Evolutionary conservation across 2,113 vertebrate genomes (phyloP).

Genomic region (Cercopithecus mona): DNA sequence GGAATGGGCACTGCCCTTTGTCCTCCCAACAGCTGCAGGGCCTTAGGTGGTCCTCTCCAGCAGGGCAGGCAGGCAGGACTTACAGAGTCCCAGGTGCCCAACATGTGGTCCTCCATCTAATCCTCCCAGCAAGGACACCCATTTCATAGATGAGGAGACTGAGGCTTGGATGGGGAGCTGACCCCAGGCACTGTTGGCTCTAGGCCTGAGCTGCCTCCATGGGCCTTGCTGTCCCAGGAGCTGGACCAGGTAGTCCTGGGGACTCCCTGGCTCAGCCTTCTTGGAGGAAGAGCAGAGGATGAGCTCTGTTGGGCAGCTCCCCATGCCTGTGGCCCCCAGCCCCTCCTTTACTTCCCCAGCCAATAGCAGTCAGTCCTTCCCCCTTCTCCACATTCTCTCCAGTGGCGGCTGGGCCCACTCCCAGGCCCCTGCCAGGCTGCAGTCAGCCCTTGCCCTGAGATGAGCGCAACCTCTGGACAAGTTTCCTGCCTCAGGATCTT

Average conservation of each 20-base stretch:
- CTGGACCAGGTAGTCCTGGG: not conserved
- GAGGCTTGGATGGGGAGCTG: not conserved
- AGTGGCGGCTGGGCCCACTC: accelerated
- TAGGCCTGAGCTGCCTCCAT: not conserved
- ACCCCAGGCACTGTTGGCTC: not conserved
- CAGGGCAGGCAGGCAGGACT: not conserved
- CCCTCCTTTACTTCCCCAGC: not conserved
- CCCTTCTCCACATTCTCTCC: not conserved
- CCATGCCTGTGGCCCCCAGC: not conserved
- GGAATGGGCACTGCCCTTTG: not conserved
- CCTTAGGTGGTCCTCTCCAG: not conserved
- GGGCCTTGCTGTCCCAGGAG: not conserved
- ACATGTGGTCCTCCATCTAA: too few relatives aligned
- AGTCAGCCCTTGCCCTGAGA: not conserved
- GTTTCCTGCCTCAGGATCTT: not conserved
- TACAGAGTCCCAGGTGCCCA: not conserved
- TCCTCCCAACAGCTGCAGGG: not conserved
- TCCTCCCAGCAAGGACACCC: not conserved
- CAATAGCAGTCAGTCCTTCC: not conserved
- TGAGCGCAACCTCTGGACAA: not conserved
- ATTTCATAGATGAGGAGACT: not conserved
- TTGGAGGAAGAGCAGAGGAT: not conserved
- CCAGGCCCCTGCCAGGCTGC: not conserved
- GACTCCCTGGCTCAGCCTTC: not conserved
- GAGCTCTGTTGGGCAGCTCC: not conserved